Base-by-base conservation (phyloP, 1,140 invertebrate species). In the Ridgeia piscesae region DNA sequence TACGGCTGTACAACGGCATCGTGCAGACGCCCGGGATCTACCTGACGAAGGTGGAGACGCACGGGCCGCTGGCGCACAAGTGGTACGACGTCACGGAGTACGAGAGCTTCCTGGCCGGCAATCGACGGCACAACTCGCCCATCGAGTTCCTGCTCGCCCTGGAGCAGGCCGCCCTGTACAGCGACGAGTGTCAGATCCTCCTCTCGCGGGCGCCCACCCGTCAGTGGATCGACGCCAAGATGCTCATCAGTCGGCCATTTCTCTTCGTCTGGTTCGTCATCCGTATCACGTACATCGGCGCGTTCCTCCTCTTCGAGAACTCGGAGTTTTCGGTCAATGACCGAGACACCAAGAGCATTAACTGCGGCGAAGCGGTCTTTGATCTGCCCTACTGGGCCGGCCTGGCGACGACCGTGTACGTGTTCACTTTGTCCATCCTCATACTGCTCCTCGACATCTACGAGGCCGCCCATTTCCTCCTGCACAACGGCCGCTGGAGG, bases 71-170 rank as follows among this genome's bases (percentile, higher is more conserved):
- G 31, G 8, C 90, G 6, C 50, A 92, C 34, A 33, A 50, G 50
- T 90, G 89, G 88, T 92, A 92, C 88, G 92, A 92, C 89, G 31
- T 92, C 34, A 92, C 92, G 6, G 92, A 92, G 33, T 92, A 92
- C 89, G 92, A 89, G 58, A 89, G 4, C 88, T 89, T 92, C 33
- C n/a, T 2, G 6, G 35, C 34, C 31, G 34, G 31, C 33, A 35
- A 31, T n/a, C 88, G 92, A n/a, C 88, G 35, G 33, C 14, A 34
- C 33, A 8, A 31, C 33, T 92, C 92, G n/a, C 92, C 92, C 33
- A 34, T 92, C 33, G 31, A n/a, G 17, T 92, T 92, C 88, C n/a
- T 92, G 34, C 34, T 89, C 6, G 34, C 27, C 2, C 17, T 48
- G 27, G 35, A 33, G 21, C 6, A 42, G 33, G 31, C 31, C 9